These are phyloP conservation scores for Semnornis frantzii DNA, from an alignment of 2,113 vertebrate genomes.

Conservation along the genomic window DNA sequence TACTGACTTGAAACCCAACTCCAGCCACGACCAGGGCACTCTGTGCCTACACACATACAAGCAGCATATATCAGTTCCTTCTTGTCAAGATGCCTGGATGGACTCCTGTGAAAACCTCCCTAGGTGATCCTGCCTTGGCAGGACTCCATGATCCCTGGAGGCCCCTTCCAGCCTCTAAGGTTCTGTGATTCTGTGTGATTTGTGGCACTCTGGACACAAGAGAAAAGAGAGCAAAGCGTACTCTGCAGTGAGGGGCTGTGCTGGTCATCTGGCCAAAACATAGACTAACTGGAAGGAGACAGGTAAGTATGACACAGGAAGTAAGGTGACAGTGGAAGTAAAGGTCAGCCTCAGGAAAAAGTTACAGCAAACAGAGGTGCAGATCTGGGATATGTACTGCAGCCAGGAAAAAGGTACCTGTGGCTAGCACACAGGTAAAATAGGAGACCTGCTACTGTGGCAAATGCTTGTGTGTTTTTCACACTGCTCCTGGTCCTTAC, in stretches of 20 bases:
- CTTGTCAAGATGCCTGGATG: background rate
- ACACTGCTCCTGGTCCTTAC: background rate
- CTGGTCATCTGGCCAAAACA: background rate
- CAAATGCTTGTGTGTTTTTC: background rate
- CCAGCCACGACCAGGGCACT: background rate
- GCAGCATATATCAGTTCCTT: background rate
- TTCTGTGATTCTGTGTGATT: too few species aligned
- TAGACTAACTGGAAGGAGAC: background rate
- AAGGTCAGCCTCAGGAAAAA: background rate
- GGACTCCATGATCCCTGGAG: too few species aligned
- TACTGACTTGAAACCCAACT: background rate
- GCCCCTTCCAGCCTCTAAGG: too few species aligned
- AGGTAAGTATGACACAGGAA: background rate
- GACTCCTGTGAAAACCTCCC: too few species aligned
- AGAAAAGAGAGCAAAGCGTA: background rate
- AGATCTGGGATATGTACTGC: fast-evolving
- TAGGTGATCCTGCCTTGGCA: too few species aligned
- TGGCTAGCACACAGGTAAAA: background rate
- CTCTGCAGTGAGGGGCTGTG: background rate
- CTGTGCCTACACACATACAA: background rate
- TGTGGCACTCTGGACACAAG: background rate
- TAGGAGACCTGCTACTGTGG: background rate
- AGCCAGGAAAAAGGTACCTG: background rate
- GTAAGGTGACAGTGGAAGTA: background rate
- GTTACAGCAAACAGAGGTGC: too few species aligned